Evolutionary conservation across 2,888 invertebrate genomes (phyloP).

Genomic region (Quadroppia sp.): DNA sequence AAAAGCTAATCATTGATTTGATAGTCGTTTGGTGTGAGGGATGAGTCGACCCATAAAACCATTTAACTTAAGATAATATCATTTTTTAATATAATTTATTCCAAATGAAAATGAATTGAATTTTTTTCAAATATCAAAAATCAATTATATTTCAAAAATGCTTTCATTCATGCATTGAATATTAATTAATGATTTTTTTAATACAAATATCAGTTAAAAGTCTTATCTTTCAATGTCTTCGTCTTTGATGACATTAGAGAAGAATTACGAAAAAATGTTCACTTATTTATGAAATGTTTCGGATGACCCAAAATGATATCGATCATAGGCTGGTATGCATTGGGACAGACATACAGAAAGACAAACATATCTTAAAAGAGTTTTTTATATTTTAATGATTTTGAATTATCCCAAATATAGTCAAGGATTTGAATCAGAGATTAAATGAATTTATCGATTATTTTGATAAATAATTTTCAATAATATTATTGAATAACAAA

Average conservation of each 20-base stretch:
- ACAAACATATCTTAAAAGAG: no score
- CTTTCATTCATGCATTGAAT: slow-evolving; percentile 1
- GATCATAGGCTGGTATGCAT: not conserved
- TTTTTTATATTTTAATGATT: no score
- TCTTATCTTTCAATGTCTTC: no score
- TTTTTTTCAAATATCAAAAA: not conserved
- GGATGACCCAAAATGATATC: slow-evolving; percentile 15
- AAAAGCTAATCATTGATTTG: not conserved
- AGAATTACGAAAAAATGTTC: not conserved
- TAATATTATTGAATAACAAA: no score
- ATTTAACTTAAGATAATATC: not conserved
- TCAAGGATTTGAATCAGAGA: not conserved
- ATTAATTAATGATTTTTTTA: not conserved
- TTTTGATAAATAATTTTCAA: no score
- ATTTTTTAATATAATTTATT: not conserved
- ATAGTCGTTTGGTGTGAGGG: not conserved
- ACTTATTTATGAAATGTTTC: not conserved
- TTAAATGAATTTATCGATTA: not conserved
- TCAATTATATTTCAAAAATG: not conserved
- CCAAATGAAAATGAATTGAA: not conserved
- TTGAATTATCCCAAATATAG: not conserved
- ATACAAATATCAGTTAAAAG: no score
- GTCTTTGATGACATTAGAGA: no score
- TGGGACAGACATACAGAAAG: not conserved
- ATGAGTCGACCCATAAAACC: slow-evolving; percentile 32